Percentiles rank a stretch among this genome's conserved stretches.
These are phyloP conservation scores for Macaria notata DNA, from an alignment of 2,888 invertebrate species.

Conservation along the genomic window DNA sequence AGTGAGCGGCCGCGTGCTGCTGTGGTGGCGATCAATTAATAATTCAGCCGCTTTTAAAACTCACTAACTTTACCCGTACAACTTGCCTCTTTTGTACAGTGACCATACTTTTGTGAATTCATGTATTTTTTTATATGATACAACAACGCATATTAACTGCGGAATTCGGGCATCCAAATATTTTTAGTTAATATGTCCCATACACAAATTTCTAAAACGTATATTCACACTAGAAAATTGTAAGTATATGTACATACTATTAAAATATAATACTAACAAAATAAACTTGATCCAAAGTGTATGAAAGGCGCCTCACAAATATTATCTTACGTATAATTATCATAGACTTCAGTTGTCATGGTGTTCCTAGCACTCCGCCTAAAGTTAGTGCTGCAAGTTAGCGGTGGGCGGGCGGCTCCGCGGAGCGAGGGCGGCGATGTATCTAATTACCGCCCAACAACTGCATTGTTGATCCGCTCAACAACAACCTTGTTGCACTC, in stretches of 20 bases:
- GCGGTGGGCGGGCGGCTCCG: constrained; percentile 4
- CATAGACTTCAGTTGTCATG: not conserved
- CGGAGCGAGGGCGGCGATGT: constrained; percentile 22
- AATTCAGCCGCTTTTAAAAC: constrained; percentile 47
- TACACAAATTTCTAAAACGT: no score
- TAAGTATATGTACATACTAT: no score
- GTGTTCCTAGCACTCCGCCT: constrained; percentile 6
- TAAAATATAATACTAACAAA: no score
- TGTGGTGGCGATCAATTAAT: constrained; percentile 45
- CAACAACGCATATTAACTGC: no score
- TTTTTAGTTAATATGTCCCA: no score
- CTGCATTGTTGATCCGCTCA: constrained; percentile 38
- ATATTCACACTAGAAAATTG: no score
- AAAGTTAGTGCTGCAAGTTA: constrained; percentile 20
- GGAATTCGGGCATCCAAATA: no score
- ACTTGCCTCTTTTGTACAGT: constrained; percentile 24
- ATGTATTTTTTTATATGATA: no score
- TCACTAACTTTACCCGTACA: constrained; percentile 36
- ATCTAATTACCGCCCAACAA: constrained; percentile 41
- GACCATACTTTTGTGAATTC: not conserved
- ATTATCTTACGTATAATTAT: no score
- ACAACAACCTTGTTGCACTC: constrained; percentile 1
- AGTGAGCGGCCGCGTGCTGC: constrained; percentile 25
- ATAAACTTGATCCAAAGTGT: no score
- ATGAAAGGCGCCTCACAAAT: no score